Conservation (phyloP, 37 sponge, comb jelly and placozoan genomes). For the Agelas oroides region DNA sequence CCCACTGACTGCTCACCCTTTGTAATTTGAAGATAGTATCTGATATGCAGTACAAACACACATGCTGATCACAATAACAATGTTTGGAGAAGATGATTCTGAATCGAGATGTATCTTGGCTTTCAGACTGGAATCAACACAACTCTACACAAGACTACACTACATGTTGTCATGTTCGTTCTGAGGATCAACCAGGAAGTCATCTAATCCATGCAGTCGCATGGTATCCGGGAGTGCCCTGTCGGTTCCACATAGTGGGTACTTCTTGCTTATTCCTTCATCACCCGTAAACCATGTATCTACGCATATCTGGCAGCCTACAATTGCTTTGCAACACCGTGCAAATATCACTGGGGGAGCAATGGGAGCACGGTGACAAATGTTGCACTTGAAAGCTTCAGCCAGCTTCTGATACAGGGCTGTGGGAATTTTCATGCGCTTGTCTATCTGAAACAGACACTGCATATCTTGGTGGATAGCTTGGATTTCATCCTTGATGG, state of each 20-base stretch:
- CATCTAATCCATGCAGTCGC: slow-evolving; percentile 45
- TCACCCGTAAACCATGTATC: slow-evolving; percentile 46
- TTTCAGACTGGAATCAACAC: too few species aligned
- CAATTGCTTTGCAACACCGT: slow-evolving; percentile 43
- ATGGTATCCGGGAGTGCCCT: slow-evolving; percentile 32
- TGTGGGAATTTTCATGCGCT: neutral
- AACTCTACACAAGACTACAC: too few species aligned
- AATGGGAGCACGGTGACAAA: slow-evolving; percentile 36
- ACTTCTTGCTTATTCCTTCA: slow-evolving; percentile 1
- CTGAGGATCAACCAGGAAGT: slow-evolving; percentile 38
- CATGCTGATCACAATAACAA: too few species aligned
- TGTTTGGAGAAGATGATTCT: too few species aligned
- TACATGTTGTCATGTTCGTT: too few species aligned
- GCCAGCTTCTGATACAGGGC: neutral
- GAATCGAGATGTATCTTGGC: too few species aligned
- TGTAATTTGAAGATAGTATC: too few species aligned
- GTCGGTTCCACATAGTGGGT: slow-evolving; percentile 34
- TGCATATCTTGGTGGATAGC: neutral
- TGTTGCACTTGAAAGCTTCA: slow-evolving; percentile 47
- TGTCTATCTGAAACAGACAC: neutral
- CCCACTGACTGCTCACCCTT: too few species aligned
- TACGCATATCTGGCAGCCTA: slow-evolving; percentile 51
- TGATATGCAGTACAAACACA: too few species aligned
- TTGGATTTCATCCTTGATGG: neutral
- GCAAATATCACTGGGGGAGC: slow-evolving; percentile 40